Percentiles rank a stretch among this genome's conserved stretches.
Conservation (phyloP, 2,888 invertebrate species). For the Netelia virgata region DNA sequence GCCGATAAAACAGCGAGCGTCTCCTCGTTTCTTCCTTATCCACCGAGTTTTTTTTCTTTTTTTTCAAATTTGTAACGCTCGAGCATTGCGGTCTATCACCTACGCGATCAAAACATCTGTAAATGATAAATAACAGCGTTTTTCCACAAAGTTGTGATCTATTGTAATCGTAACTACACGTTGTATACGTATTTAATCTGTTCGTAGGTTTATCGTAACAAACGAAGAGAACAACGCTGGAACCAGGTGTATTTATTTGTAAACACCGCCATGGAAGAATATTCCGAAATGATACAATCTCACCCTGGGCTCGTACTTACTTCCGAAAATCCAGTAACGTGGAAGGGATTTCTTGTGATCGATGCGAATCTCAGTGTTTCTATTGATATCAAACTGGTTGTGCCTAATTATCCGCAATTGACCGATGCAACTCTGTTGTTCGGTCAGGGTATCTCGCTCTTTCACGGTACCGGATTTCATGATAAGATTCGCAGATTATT, state of each 20-base stretch:
- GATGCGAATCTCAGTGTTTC: conserved; percentile 68
- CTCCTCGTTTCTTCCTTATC: background rate
- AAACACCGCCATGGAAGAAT: conserved; percentile 71
- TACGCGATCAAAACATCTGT: too few relatives aligned
- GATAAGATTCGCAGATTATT: conserved; percentile 71
- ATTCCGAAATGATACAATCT: conserved; percentile 74
- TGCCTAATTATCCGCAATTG: conserved; percentile 80
- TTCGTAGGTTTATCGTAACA: too few relatives aligned
- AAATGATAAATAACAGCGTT: too few relatives aligned
- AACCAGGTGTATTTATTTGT: conserved; percentile 5
- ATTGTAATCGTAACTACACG: too few relatives aligned
- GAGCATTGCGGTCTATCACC: background rate
- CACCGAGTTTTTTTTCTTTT: background rate
- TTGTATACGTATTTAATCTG: too few relatives aligned
- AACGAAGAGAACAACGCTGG: too few relatives aligned
- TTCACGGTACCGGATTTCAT: conserved; percentile 72
- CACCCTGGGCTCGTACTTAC: conserved; percentile 79
- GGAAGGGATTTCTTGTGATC: conserved; percentile 78
- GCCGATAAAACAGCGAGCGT: background rate
- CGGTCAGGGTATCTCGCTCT: conserved; percentile 74
- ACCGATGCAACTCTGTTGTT: conserved; percentile 74
- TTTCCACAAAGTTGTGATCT: too few relatives aligned
- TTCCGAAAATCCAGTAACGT: conserved; percentile 76
- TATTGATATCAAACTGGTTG: conserved; percentile 76
- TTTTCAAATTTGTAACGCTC: conserved; percentile 3